These are phyloP conservation scores for Spinus pinus DNA, from an alignment of 2,797 vertebrate genomes.

Conservation along the genomic window DNA sequence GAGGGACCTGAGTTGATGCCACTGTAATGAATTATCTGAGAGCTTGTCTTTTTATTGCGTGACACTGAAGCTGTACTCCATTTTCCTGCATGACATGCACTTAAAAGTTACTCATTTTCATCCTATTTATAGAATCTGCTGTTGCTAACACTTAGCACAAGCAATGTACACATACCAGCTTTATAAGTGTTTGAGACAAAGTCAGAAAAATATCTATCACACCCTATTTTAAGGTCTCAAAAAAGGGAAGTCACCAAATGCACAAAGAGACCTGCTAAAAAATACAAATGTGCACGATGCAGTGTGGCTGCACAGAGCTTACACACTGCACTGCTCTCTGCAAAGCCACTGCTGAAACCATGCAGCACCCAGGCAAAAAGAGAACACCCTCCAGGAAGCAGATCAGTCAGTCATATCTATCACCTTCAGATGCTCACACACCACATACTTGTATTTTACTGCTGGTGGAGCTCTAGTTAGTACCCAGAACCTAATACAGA, in stretches of 20 bases:
- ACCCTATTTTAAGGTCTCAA: background rate
- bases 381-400: background rate
- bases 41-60: background rate
- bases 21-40: background rate
- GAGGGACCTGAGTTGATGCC: background rate
- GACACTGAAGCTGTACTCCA: background rate
- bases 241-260: background rate
- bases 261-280: background rate
- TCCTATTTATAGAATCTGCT: background rate
- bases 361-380: background rate
- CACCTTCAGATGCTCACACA: background rate
- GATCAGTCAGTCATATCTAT: background rate
- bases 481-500: background rate
- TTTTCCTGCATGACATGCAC: background rate
- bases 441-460: background rate
- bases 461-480: background rate
- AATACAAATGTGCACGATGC: rapidly evolving
- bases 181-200: background rate
- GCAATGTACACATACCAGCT: background rate
- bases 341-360: background rate
- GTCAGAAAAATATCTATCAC: background rate
- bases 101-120: background rate
- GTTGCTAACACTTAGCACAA: background rate
- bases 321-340: background rate
- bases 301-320: background rate